Conservation (phyloP, 1,140 invertebrate genomes). For the Chironomus striatipennis region DNA sequence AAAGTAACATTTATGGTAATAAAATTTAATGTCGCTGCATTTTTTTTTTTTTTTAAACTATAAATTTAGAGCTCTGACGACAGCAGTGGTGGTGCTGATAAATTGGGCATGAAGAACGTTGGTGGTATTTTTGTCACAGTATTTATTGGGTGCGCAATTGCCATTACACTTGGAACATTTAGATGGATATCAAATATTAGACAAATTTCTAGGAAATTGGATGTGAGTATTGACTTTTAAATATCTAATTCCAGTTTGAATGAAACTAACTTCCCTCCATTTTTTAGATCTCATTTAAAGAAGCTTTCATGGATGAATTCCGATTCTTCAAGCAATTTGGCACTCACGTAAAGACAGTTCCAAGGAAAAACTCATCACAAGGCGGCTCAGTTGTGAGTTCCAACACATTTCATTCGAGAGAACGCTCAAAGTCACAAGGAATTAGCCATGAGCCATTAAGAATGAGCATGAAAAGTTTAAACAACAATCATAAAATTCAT, state of each 20-base stretch:
- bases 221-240: neutral
- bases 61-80: conserved; percentile 28
- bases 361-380: conserved; percentile 33
- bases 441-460: neutral
- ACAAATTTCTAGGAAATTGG: conserved; percentile 28
- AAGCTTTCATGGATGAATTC: conserved; percentile 60
- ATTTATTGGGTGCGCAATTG: conserved; percentile 48
- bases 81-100: conserved; percentile 39
- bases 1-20: neutral
- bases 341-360: conserved; percentile 59
- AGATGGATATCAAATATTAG: conserved; percentile 34
- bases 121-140: conserved; percentile 91
- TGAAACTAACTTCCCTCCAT: neutral
- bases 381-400: neutral
- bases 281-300: conserved; percentile 55
- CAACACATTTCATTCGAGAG: neutral
- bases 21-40: neutral
- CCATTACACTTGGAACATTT: conserved; percentile 35
- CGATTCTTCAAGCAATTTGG: conserved; percentile 67
- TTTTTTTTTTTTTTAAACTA: too few species aligned
- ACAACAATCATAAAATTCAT: neutral
- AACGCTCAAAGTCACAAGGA: neutral
- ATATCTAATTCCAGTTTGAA: neutral
- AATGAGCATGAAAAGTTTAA: conserved; percentile 5
- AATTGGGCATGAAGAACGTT: conserved; percentile 81